Base-by-base conservation (phyloP, 2,888 invertebrate species). In the Iselma pallidipennis region DNA sequence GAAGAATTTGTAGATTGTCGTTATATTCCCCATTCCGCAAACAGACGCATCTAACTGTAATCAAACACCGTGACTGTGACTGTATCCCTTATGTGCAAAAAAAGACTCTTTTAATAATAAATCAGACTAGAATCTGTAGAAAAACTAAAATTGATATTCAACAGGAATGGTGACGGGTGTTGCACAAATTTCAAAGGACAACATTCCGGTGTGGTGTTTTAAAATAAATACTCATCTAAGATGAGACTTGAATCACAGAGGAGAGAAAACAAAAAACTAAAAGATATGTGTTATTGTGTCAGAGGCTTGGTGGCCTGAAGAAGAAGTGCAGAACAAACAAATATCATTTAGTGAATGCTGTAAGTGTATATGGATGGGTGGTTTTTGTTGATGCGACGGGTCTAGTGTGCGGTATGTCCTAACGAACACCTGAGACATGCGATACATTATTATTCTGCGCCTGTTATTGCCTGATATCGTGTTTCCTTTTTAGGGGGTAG, bases 231-330 rank as follows among this genome's bases (percentile, higher is more conserved):
- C 71, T 67, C 71, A 69, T 73, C 67, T 68, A 67, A 69, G 63
- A 26, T 57, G 61, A 49, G 19, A 29, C 21, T 52, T 19, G 52
- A 23, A 42, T 25, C n/a, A 37, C 60, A 56, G 58, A 37, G 9
- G 7, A 37, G 16, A 2, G 55, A 61, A 68, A 68, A 66, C 67
- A 69, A 66, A 73, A 71, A 73, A 63, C 61, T 60, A 42, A 50
- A 57, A 67, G 71, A 73, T 71, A 74, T 75, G 74, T 74, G 73
- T 76, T 74, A 75, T 76, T 76, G 72, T 76, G 75, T 76, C 75
- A 72, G 73, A 66, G 67, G 65, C 69, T 67, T 68, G 71, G 75
- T 73, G 74, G 70, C 65, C 69, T 57, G 55, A 73, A 31, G 31
- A 33, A 73, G 73, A 72, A 75, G 75, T 74, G 75, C 75, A 73